Evolutionary conservation across 2,113 vertebrate genomes (phyloP), one percentile per base, ranked within the genome.

Genomic region (Elgaria multicarinata): DNA sequence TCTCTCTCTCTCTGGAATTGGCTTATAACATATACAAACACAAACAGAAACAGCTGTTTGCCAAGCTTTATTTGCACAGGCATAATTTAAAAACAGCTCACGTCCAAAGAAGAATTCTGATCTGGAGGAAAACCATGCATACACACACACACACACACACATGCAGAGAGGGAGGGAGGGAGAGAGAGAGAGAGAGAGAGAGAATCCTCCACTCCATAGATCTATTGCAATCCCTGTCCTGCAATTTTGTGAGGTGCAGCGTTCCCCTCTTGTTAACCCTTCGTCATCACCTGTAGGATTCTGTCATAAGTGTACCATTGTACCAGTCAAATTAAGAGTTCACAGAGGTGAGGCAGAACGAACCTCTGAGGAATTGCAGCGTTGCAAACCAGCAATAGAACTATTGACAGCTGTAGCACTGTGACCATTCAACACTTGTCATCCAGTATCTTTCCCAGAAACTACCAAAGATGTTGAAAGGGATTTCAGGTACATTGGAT

Each of bases 1-100:
- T 50, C 44, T 50, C 6, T 50, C 28, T 14, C 33, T 33, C 6
- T 78, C 0, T 94, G 90, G 16, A 72, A 91, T 88, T 87, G 6
- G 33, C 92, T 95, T 39, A 66, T 76, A 82, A 85, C 46, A 8
- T 91, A 83, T 87, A 83, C 79, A 89, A 92, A 89, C 42, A 87
- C 33, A 93, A 93, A 89, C 14, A 92, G 83, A 90, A 89, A 91
- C 83, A 96, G 92, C 90, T 77, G 90, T 92, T 95, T 93, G 62
- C 4, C 44, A 88, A 92, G 67, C 85, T 90, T 87, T 90, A 79
- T 93, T 93, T 95, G 36, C 92, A 67, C 44, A 87, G 24, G 2
- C 78, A 42, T 89, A 93, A 88, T 91, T 91, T 86, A 91, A 92
- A 93, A 84, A 1, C 24, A 91, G 26, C 28, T 83, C 2, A 92